A percentile compares a stretch with the other conserved stretches of the same genome.
Evolutionary conservation across 1,140 invertebrate genomes (phyloP).

Genomic region (Diploscapter pachys): DNA sequence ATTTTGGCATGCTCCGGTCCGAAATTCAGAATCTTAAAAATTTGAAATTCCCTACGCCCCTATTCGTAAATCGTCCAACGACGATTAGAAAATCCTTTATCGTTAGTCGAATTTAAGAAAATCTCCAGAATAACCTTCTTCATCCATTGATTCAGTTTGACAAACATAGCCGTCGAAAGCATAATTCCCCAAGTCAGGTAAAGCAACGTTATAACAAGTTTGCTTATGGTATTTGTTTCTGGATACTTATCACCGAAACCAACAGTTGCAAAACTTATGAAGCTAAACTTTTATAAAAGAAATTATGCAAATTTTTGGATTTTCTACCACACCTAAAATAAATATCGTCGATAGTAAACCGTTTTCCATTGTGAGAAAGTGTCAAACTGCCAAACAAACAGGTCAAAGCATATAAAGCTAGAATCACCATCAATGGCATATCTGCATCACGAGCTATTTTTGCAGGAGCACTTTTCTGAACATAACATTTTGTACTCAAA

Average conservation of each 20-base stretch:
- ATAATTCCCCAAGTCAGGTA: too few species aligned
- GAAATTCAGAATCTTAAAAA: too few species aligned
- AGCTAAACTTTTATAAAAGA: background rate
- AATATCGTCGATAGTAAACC: slow-evolving; percentile 9
- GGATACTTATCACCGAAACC: slow-evolving; percentile 20
- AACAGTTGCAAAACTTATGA: slow-evolving; percentile 17
- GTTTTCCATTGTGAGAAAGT: slow-evolving; percentile 7
- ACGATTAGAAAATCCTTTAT: too few species aligned
- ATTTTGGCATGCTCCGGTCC: too few species aligned
- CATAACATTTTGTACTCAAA: background rate
- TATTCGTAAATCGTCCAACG: too few species aligned
- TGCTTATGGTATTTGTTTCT: background rate
- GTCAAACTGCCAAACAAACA: background rate
- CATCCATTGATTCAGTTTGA: too few species aligned
- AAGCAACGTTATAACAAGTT: too few species aligned
- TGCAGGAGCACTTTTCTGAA: slow-evolving; percentile 3
- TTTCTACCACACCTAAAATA: slow-evolving; percentile 9
- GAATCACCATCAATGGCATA: slow-evolving; percentile 6
- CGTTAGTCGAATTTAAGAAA: too few species aligned
- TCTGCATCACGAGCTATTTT: slow-evolving; percentile 8
- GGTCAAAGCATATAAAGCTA: slow-evolving; percentile 1
- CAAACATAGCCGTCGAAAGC: too few species aligned
- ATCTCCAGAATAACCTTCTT: too few species aligned
- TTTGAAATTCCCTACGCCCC: too few species aligned
- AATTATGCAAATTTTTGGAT: background rate